phyloP scores from a whole-genome alignment of 2,113 vertebrate species.

The Ginglymostoma cirratum region DNA sequence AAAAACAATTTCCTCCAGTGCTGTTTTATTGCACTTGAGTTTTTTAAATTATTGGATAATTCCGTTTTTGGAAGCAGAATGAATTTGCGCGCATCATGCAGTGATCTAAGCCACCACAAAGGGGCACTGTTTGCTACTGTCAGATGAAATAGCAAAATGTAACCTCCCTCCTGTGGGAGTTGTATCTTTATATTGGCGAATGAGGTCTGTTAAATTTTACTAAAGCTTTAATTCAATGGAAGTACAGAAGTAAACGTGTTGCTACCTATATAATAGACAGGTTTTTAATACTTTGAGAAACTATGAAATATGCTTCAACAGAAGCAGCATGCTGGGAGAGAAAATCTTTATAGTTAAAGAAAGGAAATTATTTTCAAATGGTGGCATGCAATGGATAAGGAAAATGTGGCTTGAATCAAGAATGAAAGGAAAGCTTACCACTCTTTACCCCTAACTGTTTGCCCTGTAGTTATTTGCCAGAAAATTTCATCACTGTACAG shows the following conservation, averaged over 20 bases:
- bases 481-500: not conserved
- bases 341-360: not conserved
- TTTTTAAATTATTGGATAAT: not conserved
- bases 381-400: not conserved
- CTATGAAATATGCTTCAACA: not conserved
- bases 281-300: not conserved
- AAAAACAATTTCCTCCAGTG: not conserved
- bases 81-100: not conserved
- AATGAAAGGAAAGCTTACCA: not conserved
- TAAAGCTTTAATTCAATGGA: not conserved
- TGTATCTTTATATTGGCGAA: not conserved
- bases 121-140: not conserved
- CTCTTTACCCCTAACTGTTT: not conserved
- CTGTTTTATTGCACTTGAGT: not conserved
- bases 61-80: not conserved
- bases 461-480: not conserved
- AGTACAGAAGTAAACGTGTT: not conserved
- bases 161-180: not conserved
- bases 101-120: not conserved
- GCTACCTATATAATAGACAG: not conserved
- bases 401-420: not conserved
- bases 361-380: not conserved
- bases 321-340: not conserved
- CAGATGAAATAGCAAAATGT: not conserved
- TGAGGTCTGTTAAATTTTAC: not conserved